Percentiles rank a stretch among this genome's conserved stretches.
These are phyloP conservation scores for Semaprochilodus insignis DNA, from an alignment of 2,797 vertebrate genomes.

Conservation along the genomic window DNA sequence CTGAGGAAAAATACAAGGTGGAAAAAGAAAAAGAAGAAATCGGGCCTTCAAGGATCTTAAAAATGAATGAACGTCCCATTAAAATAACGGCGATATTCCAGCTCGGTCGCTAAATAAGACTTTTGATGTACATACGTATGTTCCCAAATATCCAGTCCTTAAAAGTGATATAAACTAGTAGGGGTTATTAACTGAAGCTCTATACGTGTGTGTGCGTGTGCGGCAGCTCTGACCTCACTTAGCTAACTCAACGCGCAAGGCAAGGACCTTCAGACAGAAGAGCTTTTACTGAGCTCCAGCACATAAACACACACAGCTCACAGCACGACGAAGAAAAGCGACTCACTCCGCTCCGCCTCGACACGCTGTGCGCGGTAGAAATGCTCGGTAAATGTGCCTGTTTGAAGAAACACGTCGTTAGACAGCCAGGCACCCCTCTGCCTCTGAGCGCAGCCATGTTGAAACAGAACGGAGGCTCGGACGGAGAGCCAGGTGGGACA, in stretches of 20 bases:
- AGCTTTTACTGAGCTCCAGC: background rate
- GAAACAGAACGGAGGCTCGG: background rate
- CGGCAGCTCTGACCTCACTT: background rate
- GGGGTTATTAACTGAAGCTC: background rate
- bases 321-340: background rate
- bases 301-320: background rate
- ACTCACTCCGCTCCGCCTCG: slow-evolving; percentile 68
- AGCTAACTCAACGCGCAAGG: background rate
- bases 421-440: slow-evolving; percentile 65
- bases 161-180: background rate
- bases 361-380: slow-evolving; percentile 27
- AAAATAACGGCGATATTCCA: no score
- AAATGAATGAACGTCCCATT: no score
- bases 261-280: slow-evolving; percentile 2
- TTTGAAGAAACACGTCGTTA: slow-evolving; percentile 71
- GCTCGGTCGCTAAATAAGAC: no score
- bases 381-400: slow-evolving; percentile 56
- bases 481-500: slow-evolving; percentile 67
- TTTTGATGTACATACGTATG: no score
- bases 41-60: no score
- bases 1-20: no score
- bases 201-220: background rate
- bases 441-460: slow-evolving; percentile 80
- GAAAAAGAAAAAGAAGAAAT: no score
- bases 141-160: background rate